phyloP scores from a whole-genome alignment of 1,140 invertebrate genomes.

The Homarus americanus region DNA sequence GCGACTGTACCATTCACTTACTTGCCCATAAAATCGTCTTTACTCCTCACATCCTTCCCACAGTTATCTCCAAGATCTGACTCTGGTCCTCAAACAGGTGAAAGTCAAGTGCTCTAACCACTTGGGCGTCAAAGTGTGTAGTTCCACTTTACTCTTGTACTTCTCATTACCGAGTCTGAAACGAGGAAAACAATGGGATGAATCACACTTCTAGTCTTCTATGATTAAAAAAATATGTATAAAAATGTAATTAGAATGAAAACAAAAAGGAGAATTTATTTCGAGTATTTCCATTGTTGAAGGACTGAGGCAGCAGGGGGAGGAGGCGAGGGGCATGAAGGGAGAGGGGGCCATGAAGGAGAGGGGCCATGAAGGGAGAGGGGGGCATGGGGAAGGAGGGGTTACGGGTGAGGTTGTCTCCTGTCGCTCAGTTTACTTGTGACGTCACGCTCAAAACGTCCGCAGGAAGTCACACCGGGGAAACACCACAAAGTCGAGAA shows the following conservation, averaged over 20 bases:
- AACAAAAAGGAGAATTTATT: too few relatives aligned
- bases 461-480: too few relatives aligned
- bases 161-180: constrained; percentile 94
- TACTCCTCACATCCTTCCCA: constrained; percentile 82
- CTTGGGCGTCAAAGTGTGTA: constrained; percentile 89
- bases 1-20: constrained; percentile 79
- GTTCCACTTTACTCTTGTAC: constrained; percentile 96
- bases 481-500: too few relatives aligned
- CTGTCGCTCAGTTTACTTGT: too few relatives aligned
- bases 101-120: constrained; percentile 96
- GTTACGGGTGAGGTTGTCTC: too few relatives aligned
- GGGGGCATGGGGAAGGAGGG: background rate
- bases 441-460: too few relatives aligned
- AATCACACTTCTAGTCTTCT: too few relatives aligned
- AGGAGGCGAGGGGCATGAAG: background rate
- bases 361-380: background rate
- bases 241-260: too few relatives aligned
- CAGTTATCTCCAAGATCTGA: constrained; percentile 92
- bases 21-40: constrained; percentile 89
- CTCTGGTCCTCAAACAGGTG: constrained; percentile 95
- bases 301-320: too few relatives aligned
- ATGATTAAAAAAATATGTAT: background rate
- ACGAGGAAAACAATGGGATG: background rate
- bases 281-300: too few relatives aligned
- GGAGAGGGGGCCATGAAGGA: background rate